Conservation (phyloP, 2,797 vertebrate species). For the Antennarius maculatus region DNA sequence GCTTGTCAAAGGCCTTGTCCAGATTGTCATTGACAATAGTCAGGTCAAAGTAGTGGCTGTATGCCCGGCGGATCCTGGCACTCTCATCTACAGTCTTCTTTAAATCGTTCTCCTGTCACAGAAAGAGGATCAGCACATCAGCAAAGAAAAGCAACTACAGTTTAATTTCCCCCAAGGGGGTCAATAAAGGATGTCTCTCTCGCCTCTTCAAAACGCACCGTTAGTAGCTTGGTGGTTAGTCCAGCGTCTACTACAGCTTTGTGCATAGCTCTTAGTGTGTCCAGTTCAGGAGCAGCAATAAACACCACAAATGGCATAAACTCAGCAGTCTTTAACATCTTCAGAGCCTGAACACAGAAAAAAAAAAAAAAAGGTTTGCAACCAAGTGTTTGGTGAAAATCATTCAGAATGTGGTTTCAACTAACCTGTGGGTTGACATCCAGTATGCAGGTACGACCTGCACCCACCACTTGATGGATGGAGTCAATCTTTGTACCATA, state of each 20-base stretch:
- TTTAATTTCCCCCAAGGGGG: neutral
- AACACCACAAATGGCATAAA: slow-evolving; percentile 99
- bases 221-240: slow-evolving; percentile 96
- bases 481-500: slow-evolving; percentile 99
- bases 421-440: slow-evolving; percentile 97
- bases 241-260: slow-evolving; percentile 97
- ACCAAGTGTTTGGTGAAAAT: neutral
- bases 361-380: neutral
- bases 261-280: slow-evolving; percentile 95
- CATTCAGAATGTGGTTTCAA: neutral
- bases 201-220: slow-evolving; percentile 79
- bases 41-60: slow-evolving; percentile 98
- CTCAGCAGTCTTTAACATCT: slow-evolving; percentile 94
- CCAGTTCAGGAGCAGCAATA: slow-evolving; percentile 95
- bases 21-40: slow-evolving; percentile 96
- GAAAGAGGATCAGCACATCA: slow-evolving; percentile 18
- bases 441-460: slow-evolving; percentile 94
- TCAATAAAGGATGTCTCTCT: neutral
- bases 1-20: slow-evolving; percentile 96
- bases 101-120: slow-evolving; percentile 92
- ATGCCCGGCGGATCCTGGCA: slow-evolving; percentile 91
- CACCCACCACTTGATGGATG: slow-evolving; percentile 92
- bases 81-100: slow-evolving; percentile 99
- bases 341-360: slow-evolving; percentile 86
- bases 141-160: neutral